Percentiles rank a stretch among this genome's conserved stretches.
Evolutionary conservation across 2,113 vertebrate species (phyloP).

Genomic region (Heloderma charlesbogerti): DNA sequence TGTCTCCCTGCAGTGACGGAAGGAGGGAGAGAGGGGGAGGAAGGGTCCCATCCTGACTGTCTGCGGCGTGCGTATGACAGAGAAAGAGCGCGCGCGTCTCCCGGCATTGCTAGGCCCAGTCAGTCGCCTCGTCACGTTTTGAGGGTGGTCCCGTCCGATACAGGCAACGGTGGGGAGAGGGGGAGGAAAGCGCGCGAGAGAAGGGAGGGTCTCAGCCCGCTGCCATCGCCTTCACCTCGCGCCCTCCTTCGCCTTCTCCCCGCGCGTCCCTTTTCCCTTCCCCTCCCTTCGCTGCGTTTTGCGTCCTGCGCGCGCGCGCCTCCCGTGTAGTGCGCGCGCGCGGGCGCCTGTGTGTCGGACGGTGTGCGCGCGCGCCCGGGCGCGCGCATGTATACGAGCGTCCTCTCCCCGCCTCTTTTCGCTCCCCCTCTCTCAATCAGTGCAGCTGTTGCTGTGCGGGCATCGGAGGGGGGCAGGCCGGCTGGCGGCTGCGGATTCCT

Average conservation of each 20-base stretch:
- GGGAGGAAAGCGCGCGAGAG: background rate
- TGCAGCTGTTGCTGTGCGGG: slow-evolving; percentile 38
- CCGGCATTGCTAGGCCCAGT: too few relatives aligned
- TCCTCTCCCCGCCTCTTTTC: background rate
- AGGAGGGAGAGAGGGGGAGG: too few relatives aligned
- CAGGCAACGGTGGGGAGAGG: background rate
- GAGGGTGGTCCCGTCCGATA: background rate
- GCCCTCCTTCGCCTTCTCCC: background rate
- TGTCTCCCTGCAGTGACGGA: too few relatives aligned
- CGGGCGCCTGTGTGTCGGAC: background rate
- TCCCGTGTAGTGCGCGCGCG: background rate
- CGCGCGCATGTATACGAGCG: background rate
- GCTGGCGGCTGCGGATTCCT: slow-evolving; percentile 19
- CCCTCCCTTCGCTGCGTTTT: background rate
- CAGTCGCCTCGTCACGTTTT: too few relatives aligned
- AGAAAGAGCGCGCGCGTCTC: too few relatives aligned
- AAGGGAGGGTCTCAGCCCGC: too few relatives aligned
- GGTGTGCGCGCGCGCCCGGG: background rate
- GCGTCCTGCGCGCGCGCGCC: background rate
- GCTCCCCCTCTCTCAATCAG: background rate
- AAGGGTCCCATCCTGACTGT: too few relatives aligned
- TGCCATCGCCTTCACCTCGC: background rate
- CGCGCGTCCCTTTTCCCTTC: background rate
- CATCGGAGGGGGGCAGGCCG: slow-evolving; percentile 7
- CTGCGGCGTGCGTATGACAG: too few relatives aligned